Percentiles rank a stretch among this genome's conserved stretches.
These are phyloP conservation scores for Sympetrum striolatum DNA, from an alignment of 2,888 invertebrate species.

Conservation along the genomic window DNA sequence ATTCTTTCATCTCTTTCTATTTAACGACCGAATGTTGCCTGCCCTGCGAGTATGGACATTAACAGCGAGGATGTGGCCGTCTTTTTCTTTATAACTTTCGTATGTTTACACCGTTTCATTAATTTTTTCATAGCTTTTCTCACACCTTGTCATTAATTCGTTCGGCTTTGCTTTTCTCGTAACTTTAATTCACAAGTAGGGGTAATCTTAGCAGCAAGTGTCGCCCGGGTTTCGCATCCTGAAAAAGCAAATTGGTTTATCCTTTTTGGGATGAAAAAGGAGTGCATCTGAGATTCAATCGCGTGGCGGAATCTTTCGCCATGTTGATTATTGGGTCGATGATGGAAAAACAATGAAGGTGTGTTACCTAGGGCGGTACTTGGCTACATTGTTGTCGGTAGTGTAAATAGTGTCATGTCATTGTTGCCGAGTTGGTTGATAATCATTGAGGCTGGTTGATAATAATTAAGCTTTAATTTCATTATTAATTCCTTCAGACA, in stretches of 20 bases:
- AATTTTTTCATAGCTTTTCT: no score
- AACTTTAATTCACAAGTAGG: not conserved
- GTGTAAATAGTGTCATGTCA: not conserved
- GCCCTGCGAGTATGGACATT: no score
- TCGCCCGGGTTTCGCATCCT: not conserved
- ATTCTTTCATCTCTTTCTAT: no score
- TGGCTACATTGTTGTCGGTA: not conserved
- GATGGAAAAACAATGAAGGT: conserved; percentile 23
- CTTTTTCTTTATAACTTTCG: no score
- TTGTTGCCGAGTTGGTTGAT: not conserved
- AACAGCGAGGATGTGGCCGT: no score
- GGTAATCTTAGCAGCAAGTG: not conserved
- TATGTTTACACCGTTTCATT: no score
- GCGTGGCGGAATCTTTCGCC: not conserved
- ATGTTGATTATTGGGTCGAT: not conserved
- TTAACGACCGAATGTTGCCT: no score
- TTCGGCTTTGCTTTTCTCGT: no score
- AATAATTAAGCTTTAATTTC: no score
- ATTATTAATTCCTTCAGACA: no score
- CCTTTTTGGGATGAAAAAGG: not conserved
- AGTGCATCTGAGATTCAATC: conserved; percentile 19
- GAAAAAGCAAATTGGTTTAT: not conserved
- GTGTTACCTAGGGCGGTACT: not conserved
- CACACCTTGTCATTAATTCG: no score
- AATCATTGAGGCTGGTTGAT: no score